These are phyloP conservation scores for Chelon labrosus DNA, from an alignment of 2,797 vertebrate genomes.

Conservation along the genomic window DNA sequence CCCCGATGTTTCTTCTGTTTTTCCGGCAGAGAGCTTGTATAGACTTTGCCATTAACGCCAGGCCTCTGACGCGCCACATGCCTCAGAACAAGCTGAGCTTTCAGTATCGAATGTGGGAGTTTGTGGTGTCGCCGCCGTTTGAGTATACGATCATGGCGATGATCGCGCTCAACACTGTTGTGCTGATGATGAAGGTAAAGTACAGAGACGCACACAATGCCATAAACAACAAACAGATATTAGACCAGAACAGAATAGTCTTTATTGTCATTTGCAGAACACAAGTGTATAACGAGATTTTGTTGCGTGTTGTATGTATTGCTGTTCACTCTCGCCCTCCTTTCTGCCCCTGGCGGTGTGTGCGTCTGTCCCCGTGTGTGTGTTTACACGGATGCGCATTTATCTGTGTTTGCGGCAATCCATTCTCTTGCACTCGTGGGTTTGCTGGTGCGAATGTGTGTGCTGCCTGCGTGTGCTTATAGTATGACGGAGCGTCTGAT, in stretches of 20 bases:
- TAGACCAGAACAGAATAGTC: background rate
- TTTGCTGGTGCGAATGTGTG: conserved; percentile 45
- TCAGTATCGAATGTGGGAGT: conserved; percentile 99
- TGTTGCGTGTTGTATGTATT: conserved; percentile 2
- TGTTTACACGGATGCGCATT: conserved; percentile 1
- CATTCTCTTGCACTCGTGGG: conserved; percentile 14
- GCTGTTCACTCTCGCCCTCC: conserved; percentile 31
- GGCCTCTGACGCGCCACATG: conserved; percentile 96
- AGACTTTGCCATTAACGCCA: conserved; percentile 97
- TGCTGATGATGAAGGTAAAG: conserved; percentile 98
- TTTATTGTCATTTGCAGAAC: no score
- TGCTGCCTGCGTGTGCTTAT: conserved; percentile 48
- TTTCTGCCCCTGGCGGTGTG: conserved; percentile 25
- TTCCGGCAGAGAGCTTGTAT: conserved; percentile 93
- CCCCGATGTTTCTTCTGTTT: background rate
- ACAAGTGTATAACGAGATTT: no score
- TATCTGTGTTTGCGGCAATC: conserved; percentile 23
- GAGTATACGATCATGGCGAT: conserved; percentile 99
- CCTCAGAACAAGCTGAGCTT: conserved; percentile 97
- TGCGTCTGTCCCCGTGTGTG: background rate
- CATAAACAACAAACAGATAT: background rate
- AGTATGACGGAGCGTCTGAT: conserved; percentile 86
- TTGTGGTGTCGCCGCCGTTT: conserved; percentile 96
- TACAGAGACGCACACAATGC: background rate
- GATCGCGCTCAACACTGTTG: conserved; percentile 97